Conservation (phyloP, 1,140 invertebrate genomes). For the Orchestia grillus region DNA sequence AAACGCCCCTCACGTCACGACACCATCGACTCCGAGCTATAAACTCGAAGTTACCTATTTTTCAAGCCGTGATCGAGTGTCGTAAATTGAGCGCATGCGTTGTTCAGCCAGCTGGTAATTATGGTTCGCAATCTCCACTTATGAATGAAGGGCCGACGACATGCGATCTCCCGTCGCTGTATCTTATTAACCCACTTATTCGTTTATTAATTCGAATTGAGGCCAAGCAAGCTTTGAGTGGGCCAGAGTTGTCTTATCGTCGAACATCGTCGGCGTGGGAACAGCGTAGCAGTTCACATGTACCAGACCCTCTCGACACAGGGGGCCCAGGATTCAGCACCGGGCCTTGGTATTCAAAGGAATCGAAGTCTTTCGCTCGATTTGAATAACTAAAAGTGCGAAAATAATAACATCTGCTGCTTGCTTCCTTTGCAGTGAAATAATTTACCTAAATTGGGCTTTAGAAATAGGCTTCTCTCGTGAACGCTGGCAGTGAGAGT, state of each 20-base stretch:
- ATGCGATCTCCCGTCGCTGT: constrained; percentile 13
- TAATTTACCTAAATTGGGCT: background rate
- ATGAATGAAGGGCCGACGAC: background rate
- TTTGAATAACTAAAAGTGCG: background rate
- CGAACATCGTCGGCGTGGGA: background rate
- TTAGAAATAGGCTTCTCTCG: background rate
- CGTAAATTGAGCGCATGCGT: background rate
- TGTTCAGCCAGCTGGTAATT: background rate
- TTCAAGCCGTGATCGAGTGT: background rate
- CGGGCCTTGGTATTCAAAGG: background rate
- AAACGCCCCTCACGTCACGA: background rate
- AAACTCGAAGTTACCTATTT: background rate
- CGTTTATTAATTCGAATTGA: constrained; percentile 27
- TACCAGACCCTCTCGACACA: too few relatives aligned
- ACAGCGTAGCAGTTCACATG: background rate
- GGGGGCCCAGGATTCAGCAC: too few relatives aligned
- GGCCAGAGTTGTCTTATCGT: background rate
- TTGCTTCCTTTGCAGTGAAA: background rate
- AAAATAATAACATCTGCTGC: background rate
- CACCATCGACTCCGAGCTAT: background rate
- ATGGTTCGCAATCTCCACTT: background rate
- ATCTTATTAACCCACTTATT: constrained; percentile 53
- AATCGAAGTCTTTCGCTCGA: background rate
- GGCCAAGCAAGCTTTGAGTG: background rate
- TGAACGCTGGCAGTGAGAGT: background rate